Evolutionary conservation across 2,113 vertebrate species (phyloP).

Genomic region (Edolisoma coerulescens): DNA sequence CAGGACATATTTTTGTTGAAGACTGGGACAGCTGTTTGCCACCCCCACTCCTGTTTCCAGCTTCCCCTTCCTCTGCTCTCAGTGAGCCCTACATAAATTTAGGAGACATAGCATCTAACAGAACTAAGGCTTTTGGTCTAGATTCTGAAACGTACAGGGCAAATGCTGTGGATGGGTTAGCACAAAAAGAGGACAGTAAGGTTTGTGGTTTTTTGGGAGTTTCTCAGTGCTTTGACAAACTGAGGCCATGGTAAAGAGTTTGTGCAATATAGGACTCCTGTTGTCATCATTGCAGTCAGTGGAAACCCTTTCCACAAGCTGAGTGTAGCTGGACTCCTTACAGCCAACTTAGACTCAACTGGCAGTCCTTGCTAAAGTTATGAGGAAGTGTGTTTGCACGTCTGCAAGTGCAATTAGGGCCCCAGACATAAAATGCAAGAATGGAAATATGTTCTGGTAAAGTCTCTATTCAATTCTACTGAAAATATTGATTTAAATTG

Average conservation of each 20-base stretch:
- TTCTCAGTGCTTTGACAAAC: neutral
- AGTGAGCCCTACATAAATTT: neutral
- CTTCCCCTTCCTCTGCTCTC: neutral
- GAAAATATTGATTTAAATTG: conserved; percentile 57
- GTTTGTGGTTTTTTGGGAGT: rapidly evolving
- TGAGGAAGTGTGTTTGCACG: neutral
- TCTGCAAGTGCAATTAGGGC: neutral
- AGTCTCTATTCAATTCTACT: neutral
- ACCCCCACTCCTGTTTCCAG: rapidly evolving
- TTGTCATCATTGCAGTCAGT: rapidly evolving
- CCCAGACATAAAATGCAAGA: neutral
- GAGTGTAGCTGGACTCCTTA: neutral
- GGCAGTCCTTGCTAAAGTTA: neutral
- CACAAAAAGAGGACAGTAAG: neutral
- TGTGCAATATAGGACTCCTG: neutral
- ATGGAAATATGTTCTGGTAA: neutral
- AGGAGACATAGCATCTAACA: neutral
- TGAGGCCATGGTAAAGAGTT: neutral
- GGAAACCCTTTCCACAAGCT: neutral
- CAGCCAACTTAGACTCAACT: neutral
- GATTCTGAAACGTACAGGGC: neutral
- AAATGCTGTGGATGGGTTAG: neutral
- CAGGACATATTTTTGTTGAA: neutral
- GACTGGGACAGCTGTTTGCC: neutral
- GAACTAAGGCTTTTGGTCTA: neutral